Evolutionary conservation across 2,797 vertebrate species (phyloP), one percentile per base, ranked within the genome.

Genomic region (Pterois miles): DNA sequence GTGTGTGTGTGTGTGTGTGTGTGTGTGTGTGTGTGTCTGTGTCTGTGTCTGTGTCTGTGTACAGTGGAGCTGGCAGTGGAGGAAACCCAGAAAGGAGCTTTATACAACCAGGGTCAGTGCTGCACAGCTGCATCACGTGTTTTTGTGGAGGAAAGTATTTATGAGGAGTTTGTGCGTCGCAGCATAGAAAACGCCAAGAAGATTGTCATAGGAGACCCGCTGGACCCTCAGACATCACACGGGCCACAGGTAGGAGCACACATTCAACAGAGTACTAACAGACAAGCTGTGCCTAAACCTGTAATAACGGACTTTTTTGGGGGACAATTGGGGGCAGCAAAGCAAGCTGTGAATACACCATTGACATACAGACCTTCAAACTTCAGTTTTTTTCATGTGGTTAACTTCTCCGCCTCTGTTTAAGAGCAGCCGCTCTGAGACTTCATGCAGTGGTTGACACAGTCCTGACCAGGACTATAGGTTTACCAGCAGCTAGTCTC

Each of bases 91-190:
- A 97, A 97, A 88, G 98, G 97, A 2, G 96, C 97, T 4, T 98
- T 99, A 90, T 98, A 98, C 87, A 99, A 99, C 89, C 97, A 98
- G 93, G 98, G 98, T 75, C 98, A 99, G 89, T 98, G 97, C 92
- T 99, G 98, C 93, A 99, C 98, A 0, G 98, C 98, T 0, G 98
- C 97, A 13, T 97, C 98, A 0, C 94, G 98, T 0, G 93, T 99
- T 48, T 99, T 97, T 10, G 98, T 99, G 86, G 96, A 99, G 81
- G 97, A 98, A 81, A 93, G 92, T 53, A 88, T 99, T 38, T 96
- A 98, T 23, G 90, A 96, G 0, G 97, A 99, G 92, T 99, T 99
- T n/a, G 96, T 99, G 75, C 92, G 79, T 57, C 94, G 95, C 85
- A 99, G 97, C 0, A 90, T 97, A 81, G 97, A 98, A 72, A 94